A percentile compares a stretch with the other conserved stretches of the same genome.
Conservation (phyloP, 2,888 invertebrate species). For the Itoplectis maculator region DNA sequence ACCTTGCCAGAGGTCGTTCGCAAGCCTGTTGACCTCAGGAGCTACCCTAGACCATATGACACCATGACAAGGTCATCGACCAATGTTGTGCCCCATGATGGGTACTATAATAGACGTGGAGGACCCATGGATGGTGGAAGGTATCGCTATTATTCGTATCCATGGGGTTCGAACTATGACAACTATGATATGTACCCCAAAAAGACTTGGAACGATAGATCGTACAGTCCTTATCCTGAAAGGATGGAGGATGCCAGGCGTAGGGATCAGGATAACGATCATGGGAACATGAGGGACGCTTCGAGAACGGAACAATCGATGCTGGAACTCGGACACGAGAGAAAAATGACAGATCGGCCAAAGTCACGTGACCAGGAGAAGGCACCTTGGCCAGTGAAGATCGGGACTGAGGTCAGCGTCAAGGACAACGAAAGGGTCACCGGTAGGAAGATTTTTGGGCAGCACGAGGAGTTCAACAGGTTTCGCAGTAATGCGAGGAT, state of each 20-base stretch:
- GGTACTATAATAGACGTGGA: conserved; percentile 72
- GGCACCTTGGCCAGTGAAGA: conserved; percentile 80
- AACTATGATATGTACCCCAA: conserved; percentile 76
- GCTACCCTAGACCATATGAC: conserved; percentile 77
- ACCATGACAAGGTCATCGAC: conserved; percentile 67
- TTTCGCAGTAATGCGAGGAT: conserved; percentile 67
- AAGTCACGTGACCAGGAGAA: conserved; percentile 67
- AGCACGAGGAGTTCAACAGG: conserved; percentile 77
- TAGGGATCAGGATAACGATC: conserved; percentile 72
- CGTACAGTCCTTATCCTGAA: conserved; percentile 66
- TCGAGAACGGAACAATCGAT: conserved; percentile 66
- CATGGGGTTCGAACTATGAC: conserved; percentile 74
- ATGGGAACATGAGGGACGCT: conserved; percentile 69
- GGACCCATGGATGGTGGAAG: conserved; percentile 74
- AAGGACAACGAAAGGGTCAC: conserved; percentile 80
- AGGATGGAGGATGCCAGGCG: conserved; percentile 70
- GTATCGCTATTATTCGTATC: conserved; percentile 75
- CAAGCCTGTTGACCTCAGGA: conserved; percentile 81
- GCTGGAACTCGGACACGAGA: conserved; percentile 57
- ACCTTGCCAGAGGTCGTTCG: conserved; percentile 83
- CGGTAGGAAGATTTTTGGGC: conserved; percentile 80
- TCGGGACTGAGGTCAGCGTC: conserved; percentile 80
- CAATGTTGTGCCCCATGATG: conserved; percentile 65
- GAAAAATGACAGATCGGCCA: conserved; percentile 58
- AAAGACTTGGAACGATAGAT: conserved; percentile 75